Evolutionary conservation across 2,797 vertebrate species (phyloP).

Genomic region (Melanotaenia parkinsoni): DNA sequence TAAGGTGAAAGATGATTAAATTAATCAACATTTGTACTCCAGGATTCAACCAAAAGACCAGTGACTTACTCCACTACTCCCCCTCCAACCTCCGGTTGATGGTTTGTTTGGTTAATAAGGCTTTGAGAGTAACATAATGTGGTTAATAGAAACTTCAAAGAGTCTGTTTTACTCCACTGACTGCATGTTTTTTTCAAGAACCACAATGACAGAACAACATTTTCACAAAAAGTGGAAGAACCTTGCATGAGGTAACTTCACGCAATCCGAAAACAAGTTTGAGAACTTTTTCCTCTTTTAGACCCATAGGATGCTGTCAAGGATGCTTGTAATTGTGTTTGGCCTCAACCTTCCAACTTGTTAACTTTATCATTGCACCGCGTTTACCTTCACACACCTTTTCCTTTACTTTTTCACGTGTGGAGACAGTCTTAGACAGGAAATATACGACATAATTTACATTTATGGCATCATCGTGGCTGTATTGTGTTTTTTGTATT

Average conservation of each 20-base stretch:
- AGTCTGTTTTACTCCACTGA: neutral
- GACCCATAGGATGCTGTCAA: conserved; percentile 49
- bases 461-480: conserved; percentile 30
- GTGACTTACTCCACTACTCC: neutral
- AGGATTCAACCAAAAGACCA: neutral
- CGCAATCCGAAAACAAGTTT: conserved; percentile 57
- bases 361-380: conserved; percentile 19
- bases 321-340: conserved; percentile 43
- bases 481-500: conserved; percentile 42
- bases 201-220: conserved; percentile 34
- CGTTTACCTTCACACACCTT: conserved; percentile 9
- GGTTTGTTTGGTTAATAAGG: neutral
- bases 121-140: neutral
- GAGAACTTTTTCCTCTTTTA: conserved; percentile 47
- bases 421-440: neutral
- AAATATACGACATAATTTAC: conserved; percentile 25
- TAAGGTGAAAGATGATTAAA: neutral
- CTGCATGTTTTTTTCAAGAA: neutral
- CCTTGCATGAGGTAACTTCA: conserved; percentile 64
- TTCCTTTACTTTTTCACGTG: neutral
- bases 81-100: neutral
- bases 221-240: conserved; percentile 39
- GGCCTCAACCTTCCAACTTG: conserved; percentile 14
- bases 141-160: neutral
- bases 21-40: neutral